Conservation (phyloP, 2,888 invertebrate species). For the Archips xylosteana region DNA sequence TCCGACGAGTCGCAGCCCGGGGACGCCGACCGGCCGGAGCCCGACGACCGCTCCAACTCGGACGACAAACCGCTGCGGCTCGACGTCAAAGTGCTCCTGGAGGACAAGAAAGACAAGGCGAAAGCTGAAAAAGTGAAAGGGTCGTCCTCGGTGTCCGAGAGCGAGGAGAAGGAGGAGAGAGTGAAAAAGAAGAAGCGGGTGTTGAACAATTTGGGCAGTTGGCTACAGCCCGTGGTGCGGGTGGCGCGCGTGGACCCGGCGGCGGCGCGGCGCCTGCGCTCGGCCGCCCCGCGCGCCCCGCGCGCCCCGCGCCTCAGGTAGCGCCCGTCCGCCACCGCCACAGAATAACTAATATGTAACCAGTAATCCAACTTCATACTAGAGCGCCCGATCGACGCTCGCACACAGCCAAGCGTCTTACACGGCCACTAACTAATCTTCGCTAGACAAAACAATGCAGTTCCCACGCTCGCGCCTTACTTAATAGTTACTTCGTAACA, state of each 20-base stretch:
- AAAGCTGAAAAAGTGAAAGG: conserved; percentile 45
- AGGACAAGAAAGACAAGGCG: conserved; percentile 50
- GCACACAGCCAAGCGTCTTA: too few relatives aligned
- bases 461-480: too few relatives aligned
- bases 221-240: conserved; percentile 88
- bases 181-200: conserved; percentile 65
- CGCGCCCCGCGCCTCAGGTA: conserved; percentile 60
- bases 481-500: too few relatives aligned
- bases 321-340: conserved; percentile 46
- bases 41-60: conserved; percentile 30
- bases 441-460: too few relatives aligned
- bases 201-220: conserved; percentile 65
- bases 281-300: conserved; percentile 57
- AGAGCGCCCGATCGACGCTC: too few relatives aligned
- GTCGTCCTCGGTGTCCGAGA: conserved; percentile 60
- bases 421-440: too few relatives aligned
- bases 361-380: too few relatives aligned
- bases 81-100: conserved; percentile 58
- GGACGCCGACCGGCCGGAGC: conserved; percentile 45
- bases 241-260: conserved; percentile 87
- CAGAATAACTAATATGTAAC: too few relatives aligned
- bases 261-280: conserved; percentile 67
- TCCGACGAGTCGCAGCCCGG: conserved; percentile 51
- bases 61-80: conserved; percentile 54
- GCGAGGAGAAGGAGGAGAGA: conserved; percentile 62